These are phyloP conservation scores for Chiridota heheva DNA, from an alignment of 35 echinoderm and acorn worm species.

Conservation along the genomic window DNA sequence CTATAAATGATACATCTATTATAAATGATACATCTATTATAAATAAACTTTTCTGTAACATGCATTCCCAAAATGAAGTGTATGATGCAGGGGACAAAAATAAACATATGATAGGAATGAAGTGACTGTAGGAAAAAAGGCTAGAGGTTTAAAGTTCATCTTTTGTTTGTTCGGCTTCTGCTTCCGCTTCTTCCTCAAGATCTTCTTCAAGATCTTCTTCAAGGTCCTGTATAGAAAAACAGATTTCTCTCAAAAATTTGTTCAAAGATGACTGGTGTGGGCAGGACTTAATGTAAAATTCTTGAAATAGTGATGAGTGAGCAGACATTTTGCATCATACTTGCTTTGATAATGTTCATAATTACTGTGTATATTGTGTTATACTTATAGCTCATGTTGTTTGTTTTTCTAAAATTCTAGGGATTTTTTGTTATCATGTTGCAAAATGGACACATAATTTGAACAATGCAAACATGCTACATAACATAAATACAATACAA, in stretches of 20 bases:
- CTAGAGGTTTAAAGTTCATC: slow-evolving; percentile 88
- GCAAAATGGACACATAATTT: too few relatives aligned
- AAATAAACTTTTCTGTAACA: too few relatives aligned
- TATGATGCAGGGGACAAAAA: too few relatives aligned
- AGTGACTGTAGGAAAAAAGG: too few relatives aligned
- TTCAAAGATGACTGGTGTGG: background rate
- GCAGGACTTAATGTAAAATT: background rate
- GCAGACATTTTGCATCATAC: background rate
- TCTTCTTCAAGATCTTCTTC: slow-evolving; percentile 76
- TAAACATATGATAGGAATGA: too few relatives aligned
- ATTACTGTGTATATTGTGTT: background rate
- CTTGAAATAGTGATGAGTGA: background rate
- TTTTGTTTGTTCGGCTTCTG: slow-evolving; percentile 43
- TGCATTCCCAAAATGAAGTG: too few relatives aligned
- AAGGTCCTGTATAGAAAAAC: slow-evolving; percentile 21
- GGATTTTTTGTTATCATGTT: too few relatives aligned
- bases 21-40: too few relatives aligned
- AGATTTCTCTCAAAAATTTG: background rate
- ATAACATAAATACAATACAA: too few relatives aligned
- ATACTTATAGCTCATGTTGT: background rate
- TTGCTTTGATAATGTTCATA: background rate
- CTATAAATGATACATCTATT: too few relatives aligned
- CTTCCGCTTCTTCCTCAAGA: slow-evolving; percentile 26
- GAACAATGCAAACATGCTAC: too few relatives aligned
- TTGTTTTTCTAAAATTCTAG: background rate